These are phyloP conservation scores for Monopterus albus DNA, from an alignment of 2,113 vertebrate species.

Conservation along the genomic window DNA sequence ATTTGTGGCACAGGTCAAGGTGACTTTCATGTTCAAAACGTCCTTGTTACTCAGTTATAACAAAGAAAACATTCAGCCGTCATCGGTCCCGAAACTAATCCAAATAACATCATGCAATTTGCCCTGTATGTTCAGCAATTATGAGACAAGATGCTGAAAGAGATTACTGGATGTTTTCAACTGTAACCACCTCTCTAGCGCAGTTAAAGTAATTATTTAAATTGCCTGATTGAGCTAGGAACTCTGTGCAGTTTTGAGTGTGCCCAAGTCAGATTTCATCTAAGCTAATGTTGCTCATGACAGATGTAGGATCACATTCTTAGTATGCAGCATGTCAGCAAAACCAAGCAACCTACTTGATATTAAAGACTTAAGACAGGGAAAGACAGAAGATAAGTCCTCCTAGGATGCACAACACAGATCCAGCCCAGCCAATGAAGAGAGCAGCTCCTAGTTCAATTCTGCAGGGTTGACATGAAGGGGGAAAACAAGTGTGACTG, in stretches of 20 bases:
- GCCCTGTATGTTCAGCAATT: slow-evolving; percentile 29
- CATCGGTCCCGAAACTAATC: slow-evolving; percentile 25
- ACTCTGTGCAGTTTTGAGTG: slow-evolving; percentile 6
- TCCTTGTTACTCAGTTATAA: slow-evolving; percentile 25
- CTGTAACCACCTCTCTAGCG: background rate
- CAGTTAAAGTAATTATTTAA: slow-evolving; percentile 43
- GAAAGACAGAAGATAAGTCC: slow-evolving; percentile 83
- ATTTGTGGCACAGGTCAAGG: no score
- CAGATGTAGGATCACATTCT: slow-evolving; percentile 11
- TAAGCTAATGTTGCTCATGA: slow-evolving; percentile 14
- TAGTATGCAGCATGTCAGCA: background rate
- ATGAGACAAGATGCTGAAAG: slow-evolving; percentile 59
- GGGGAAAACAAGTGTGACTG: background rate
- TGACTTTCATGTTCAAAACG: slow-evolving; percentile 56
- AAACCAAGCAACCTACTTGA: slow-evolving; percentile 60
- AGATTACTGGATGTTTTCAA: slow-evolving; percentile 34
- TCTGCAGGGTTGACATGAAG: slow-evolving; percentile 52
- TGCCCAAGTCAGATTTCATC: slow-evolving; percentile 30
- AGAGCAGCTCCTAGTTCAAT: slow-evolving; percentile 85
- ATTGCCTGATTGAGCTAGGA: slow-evolving; percentile 32
- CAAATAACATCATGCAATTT: slow-evolving; percentile 37
- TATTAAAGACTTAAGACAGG: slow-evolving; percentile 69
- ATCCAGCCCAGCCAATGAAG: slow-evolving; percentile 86
- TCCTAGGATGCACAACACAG: slow-evolving; percentile 81
- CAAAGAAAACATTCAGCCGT: slow-evolving; percentile 73